A percentile compares a stretch with the other conserved stretches of the same genome.
Conservation (phyloP, 1,140 invertebrate species). For the Bombus balteatus region DNA sequence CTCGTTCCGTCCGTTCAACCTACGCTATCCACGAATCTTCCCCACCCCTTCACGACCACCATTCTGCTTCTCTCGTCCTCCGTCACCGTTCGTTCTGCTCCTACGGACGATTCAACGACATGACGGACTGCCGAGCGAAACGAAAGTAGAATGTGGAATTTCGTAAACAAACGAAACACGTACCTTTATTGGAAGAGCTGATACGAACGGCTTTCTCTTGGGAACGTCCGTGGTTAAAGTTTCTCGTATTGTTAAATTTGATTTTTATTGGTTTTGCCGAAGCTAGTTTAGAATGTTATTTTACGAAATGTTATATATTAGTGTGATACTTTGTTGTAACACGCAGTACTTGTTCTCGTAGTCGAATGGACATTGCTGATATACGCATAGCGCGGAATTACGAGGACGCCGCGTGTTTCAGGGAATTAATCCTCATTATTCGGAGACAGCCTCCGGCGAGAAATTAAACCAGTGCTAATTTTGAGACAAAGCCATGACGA, state of each 20-base stretch:
- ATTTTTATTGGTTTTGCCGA: too few relatives aligned
- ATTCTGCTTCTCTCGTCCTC: conserved; percentile 70
- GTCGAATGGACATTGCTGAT: neutral
- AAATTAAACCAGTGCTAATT: conserved; percentile 44
- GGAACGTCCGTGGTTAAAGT: too few relatives aligned
- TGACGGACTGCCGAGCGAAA: conserved; percentile 79
- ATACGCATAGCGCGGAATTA: conserved; percentile 10
- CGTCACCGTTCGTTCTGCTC: conserved; percentile 63
- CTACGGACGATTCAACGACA: conserved; percentile 72
- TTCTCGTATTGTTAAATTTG: too few relatives aligned
- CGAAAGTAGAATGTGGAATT: conserved; percentile 74
- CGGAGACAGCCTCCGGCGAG: conserved; percentile 21
- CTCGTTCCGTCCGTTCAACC: conserved; percentile 35
- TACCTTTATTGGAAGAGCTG: conserved; percentile 55
- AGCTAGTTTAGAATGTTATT: neutral
- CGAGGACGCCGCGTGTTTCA: conserved; percentile 2
- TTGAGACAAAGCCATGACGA: conserved; percentile 14
- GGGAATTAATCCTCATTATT: conserved; percentile 31
- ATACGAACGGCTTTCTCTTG: neutral
- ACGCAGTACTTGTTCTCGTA: too few relatives aligned
- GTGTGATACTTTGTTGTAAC: neutral
- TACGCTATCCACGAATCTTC: conserved; percentile 52
- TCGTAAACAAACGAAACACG: conserved; percentile 68
- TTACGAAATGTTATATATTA: neutral
- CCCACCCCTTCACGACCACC: conserved; percentile 46